Base-by-base conservation (phyloP, 2,797 vertebrate genomes). In the Loriculus beryllinus region DNA sequence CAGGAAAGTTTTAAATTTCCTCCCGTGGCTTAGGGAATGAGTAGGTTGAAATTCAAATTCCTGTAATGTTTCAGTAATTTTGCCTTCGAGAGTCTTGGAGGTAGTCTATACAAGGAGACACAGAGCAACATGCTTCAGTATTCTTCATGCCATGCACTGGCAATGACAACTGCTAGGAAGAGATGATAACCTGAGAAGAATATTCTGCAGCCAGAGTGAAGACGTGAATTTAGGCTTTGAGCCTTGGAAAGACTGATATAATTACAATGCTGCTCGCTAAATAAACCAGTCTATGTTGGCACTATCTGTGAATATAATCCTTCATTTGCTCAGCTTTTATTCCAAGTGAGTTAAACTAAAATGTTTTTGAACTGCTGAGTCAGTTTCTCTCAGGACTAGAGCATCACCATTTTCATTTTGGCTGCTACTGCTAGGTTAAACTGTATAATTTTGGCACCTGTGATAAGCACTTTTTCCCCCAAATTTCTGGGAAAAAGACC, bases 381-480 rank as follows among this genome's bases (percentile, higher is more conserved):
- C n/a, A 37, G 6, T 62, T 86, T 43, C 43, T 70, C 31, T 83
- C 47, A 65, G 43, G 60, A 28, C 31, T 65, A 15, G 33, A 48
- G 8, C n/a, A 13, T 69, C 42, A 74, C 13, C 1, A 2, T 80
- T 68, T 76, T 86, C 1, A 23, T 40, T 74, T 84, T n/a, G 17
- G 4, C n/a, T 52, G 19, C 9, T 91, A 16, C 49, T 56, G 14
- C 7, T n/a, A 28, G 12, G 4, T n/a, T 33, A 68, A 77, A 81
- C 31, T 22, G 10, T 26, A 14, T 39, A 8, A 64, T 60, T 85
- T 47, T 60, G 16, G 3, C 28, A 28, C 7, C 11, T 39, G 7
- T 9, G 4, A 82, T 28, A 84, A 67, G 3, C 4, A 33, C 15
- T 35, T 48, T 76, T 29, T 43, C 3, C 0, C 4, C 4, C 0